These are phyloP conservation scores for Aphis gossypii DNA, from an alignment of 1,140 invertebrate genomes.

Conservation along the genomic window DNA sequence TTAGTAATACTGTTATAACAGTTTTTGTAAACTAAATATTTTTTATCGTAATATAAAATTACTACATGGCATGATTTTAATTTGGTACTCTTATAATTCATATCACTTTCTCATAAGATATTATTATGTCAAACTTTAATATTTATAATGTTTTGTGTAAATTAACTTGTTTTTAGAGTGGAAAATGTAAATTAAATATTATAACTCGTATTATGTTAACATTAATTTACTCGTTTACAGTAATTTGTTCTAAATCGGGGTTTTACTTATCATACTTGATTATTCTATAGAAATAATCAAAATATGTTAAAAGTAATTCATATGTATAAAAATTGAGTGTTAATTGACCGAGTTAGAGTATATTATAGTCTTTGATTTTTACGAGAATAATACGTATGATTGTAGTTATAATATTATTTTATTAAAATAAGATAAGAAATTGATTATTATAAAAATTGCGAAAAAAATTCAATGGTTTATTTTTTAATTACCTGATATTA, in stretches of 20 bases:
- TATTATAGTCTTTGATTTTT: neutral
- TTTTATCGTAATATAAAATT: neutral
- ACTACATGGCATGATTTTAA: slow-evolving; percentile 4
- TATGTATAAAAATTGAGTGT: too few species aligned
- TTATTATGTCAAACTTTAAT: neutral
- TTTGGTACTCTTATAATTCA: neutral
- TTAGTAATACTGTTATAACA: neutral
- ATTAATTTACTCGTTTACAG: neutral
- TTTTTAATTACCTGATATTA: neutral
- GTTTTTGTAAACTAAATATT: neutral
- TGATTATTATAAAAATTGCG: too few species aligned
- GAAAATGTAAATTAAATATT: neutral
- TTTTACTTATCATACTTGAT: neutral
- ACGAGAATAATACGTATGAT: neutral
- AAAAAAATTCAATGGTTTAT: neutral
- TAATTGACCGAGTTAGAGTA: too few species aligned
- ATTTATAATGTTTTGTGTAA: neutral
- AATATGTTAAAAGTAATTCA: too few species aligned
- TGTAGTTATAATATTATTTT: too few species aligned
- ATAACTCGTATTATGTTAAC: neutral
- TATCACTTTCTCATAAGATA: neutral
- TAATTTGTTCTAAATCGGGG: neutral
- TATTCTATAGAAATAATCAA: too few species aligned
- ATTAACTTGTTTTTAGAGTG: neutral
- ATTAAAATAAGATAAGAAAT: too few species aligned